Evolutionary conservation across 2,888 invertebrate species (phyloP).

Genomic region (Pheosia tremula): DNA sequence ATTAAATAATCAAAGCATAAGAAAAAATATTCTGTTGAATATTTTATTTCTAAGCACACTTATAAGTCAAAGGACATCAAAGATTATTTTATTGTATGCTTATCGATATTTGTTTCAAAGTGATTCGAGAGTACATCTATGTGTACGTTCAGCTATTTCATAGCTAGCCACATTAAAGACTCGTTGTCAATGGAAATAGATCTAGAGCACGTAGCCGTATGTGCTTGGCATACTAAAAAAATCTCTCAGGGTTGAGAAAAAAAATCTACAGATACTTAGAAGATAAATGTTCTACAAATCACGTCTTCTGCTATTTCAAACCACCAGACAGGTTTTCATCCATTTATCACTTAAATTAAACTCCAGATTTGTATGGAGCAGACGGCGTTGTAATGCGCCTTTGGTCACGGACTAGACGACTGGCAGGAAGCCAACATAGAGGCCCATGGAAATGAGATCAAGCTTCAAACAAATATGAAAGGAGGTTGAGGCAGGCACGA

Average conservation of each 20-base stretch:
- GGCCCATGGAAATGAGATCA: conserved; percentile 30
- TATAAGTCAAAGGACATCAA: conserved; percentile 8
- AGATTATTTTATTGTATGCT: conserved; percentile 2
- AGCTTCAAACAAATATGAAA: conserved; percentile 15
- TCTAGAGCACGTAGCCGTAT: too few relatives aligned
- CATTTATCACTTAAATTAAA: conserved; percentile 56
- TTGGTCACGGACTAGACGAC: conserved; percentile 37
- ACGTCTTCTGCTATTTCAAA: conserved; percentile 35
- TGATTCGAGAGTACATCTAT: not conserved
- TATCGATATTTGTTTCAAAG: conserved; percentile 1
- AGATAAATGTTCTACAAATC: conserved; percentile 23
- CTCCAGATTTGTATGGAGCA: conserved; percentile 43
- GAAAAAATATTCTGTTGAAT: not conserved
- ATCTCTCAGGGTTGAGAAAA: too few relatives aligned
- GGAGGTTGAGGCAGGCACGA: not conserved
- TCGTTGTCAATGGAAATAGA: too few relatives aligned
- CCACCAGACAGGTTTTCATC: conserved; percentile 43
- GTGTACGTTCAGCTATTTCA: not conserved
- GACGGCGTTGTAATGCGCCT: conserved; percentile 27
- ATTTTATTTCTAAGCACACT: not conserved
- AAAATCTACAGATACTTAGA: not conserved
- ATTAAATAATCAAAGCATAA: not conserved
- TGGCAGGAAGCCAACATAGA: conserved; percentile 41
- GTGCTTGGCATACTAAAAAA: too few relatives aligned
- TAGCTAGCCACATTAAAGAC: too few relatives aligned